Evolutionary conservation across 2,797 vertebrate genomes (phyloP).

Genomic region (Propithecus deckenii): DNA sequence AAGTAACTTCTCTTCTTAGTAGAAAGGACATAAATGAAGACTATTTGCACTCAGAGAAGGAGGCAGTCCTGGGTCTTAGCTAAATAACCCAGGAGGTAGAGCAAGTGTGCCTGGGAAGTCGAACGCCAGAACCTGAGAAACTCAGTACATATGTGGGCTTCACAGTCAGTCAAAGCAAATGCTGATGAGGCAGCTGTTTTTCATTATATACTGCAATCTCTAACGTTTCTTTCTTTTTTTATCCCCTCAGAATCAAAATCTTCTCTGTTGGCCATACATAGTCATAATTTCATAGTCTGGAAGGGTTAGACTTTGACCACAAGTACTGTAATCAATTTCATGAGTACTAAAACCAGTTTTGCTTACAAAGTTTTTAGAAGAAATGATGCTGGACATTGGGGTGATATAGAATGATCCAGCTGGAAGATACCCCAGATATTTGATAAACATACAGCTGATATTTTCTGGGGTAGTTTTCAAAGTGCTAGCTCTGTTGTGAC

Average conservation of each 20-base stretch:
- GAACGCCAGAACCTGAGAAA: background rate
- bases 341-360: background rate
- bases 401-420: background rate
- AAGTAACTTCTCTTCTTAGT: conserved; percentile 17
- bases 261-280: background rate
- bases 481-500: background rate
- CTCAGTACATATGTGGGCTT: background rate
- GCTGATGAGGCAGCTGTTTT: conserved; percentile 37
- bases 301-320: background rate
- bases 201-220: conserved; percentile 46
- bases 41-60: background rate
- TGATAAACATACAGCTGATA: background rate
- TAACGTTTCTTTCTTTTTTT: conserved; percentile 20
- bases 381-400: background rate
- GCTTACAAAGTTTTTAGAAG: background rate
- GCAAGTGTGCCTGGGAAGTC: background rate
- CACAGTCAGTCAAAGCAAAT: conserved; percentile 4
- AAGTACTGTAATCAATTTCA: background rate
- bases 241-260: background rate
- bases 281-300: conserved; percentile 32
- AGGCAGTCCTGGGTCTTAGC: background rate
- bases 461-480: background rate
- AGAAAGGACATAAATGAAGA: background rate
- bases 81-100: background rate
- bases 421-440: background rate